These are phyloP conservation scores for Rallus crepitans DNA, from an alignment of 2,797 vertebrate species.

Conservation along the genomic window DNA sequence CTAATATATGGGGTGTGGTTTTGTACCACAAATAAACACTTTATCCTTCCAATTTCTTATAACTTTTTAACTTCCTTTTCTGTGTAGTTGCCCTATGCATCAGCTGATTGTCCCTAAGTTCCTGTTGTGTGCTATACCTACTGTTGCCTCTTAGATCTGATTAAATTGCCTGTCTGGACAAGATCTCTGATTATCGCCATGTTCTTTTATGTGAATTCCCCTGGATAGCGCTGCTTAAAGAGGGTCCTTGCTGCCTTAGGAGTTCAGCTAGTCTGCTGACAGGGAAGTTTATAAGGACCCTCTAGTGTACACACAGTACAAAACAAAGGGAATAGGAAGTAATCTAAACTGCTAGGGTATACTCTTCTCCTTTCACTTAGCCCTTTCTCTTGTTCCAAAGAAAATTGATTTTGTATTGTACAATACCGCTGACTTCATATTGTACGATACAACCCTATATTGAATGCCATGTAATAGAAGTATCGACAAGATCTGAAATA, in stretches of 20 bases:
- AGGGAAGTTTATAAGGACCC: background rate
- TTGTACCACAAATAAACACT: background rate
- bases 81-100: background rate
- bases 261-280: background rate
- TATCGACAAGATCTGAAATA: background rate
- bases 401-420: background rate
- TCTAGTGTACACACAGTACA: accelerated
- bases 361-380: background rate
- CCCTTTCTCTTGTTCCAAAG: background rate
- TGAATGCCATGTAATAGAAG: background rate
- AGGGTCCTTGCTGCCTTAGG: background rate
- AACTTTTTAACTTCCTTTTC: background rate
- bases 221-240: background rate
- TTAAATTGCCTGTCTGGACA: background rate
- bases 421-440: background rate
- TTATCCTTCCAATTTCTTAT: background rate
- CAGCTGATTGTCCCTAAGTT: accelerated
- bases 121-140: background rate
- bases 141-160: background rate
- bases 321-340: background rate
- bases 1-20: background rate
- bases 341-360: background rate
- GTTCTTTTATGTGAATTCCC: background rate
- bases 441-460: accelerated
- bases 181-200: background rate